A percentile compares a stretch with the other conserved stretches of the same genome.
Evolutionary conservation across 2,888 invertebrate species (phyloP).

Genomic region (Rapana venosa): DNA sequence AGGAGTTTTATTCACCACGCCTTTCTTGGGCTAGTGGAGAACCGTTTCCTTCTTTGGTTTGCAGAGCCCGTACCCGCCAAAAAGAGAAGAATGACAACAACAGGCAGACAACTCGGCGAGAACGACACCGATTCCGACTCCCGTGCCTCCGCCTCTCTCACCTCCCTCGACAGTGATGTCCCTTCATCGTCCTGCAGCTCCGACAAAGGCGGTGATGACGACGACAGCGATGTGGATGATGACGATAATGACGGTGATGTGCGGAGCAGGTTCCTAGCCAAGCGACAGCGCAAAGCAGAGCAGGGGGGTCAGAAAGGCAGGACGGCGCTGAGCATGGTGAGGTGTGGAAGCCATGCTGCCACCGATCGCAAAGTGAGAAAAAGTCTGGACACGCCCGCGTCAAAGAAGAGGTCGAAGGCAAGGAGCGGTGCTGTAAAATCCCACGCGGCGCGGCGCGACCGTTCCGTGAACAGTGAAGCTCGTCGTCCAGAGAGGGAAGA

Average conservation of each 20-base stretch:
- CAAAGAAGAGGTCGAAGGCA: not conserved
- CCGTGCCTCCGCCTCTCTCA: not conserved
- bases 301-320: not conserved
- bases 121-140: not conserved
- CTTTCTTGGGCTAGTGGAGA: too few relatives aligned
- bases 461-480: not conserved
- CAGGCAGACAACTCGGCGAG: too few relatives aligned
- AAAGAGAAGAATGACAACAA: not conserved
- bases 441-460: not conserved
- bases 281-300: not conserved
- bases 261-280: too few relatives aligned
- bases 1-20: too few relatives aligned
- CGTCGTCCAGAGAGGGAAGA: not conserved
- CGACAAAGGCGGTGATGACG: not conserved
- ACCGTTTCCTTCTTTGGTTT: not conserved
- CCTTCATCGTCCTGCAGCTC: too few relatives aligned
- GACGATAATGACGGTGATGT: not conserved
- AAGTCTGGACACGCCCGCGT: not conserved
- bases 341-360: not conserved
- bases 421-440: not conserved
- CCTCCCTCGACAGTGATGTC: not conserved
- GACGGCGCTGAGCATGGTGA: too few relatives aligned
- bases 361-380: not conserved
- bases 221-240: not conserved
- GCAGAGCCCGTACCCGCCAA: not conserved